Base-by-base conservation (phyloP, 2,113 vertebrate species). In the Dromaius novaehollandiae region DNA sequence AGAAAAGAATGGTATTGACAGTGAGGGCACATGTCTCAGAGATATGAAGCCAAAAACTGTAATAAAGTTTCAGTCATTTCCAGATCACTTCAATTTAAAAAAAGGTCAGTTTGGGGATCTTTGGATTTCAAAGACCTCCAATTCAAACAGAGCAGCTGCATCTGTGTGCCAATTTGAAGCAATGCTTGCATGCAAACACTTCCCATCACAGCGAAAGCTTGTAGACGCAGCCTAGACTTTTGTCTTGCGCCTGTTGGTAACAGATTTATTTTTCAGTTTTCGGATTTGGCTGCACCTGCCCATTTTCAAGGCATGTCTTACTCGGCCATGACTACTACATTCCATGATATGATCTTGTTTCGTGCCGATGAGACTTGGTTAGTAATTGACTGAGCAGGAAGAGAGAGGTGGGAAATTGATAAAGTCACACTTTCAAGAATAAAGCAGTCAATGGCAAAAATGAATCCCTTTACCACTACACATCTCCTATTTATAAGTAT, bases 1-100 rank as follows among this genome's bases (percentile, higher is more conserved):
- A 86, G 76, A 68, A 78, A 69, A 28, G 8, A 44, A 32, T 1
- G 1, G 6, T 46, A 66, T 11, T 0, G 1, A 36, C 0, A 1
- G 17, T 66, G 80, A 85, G 14, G 40, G 61, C 42, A 73, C 7
- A 30, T 1, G 2, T 46, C 58, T 89, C 26, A 73, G 44, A 82
- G 53, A 48, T 6, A 6, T 20, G 38, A 58, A 58, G 68, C 21
- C 77, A 90, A 46, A 81, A 50, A 60, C 9, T 21, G 2, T 80
- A 68, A 69, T 60, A 26, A 85, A 12, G 19, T 24, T 51, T 91
- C 56, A 48, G 46, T 38, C 18, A 38, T 60, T 28, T 87, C 22
- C 24, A 84, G 22, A 61, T 82, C 26, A 26, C 14, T 78, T 44
- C 53, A 69, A 0, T 38, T 48, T 70, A 73, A 89, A 20, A 82